A percentile compares a stretch with the other conserved stretches of the same genome.
These are phyloP conservation scores for Cylloceria caligata DNA, from an alignment of 2,888 invertebrate species.

Conservation along the genomic window DNA sequence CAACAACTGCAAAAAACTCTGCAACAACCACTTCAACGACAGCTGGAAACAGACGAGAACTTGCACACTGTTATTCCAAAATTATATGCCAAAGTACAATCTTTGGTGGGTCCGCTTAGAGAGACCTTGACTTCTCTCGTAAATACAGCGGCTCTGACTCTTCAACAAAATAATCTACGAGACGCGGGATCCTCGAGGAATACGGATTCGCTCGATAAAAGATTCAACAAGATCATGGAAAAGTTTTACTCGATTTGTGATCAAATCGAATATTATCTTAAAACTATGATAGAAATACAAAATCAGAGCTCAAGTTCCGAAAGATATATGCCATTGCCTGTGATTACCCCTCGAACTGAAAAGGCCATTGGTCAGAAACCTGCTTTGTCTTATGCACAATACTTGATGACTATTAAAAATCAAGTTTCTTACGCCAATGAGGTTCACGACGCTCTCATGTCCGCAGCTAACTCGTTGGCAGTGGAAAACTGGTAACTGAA, in stretches of 20 bases:
- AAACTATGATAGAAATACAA: background rate
- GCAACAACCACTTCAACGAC: background rate
- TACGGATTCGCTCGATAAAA: background rate
- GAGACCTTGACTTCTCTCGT: background rate
- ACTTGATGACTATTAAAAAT: background rate
- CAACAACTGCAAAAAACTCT: background rate
- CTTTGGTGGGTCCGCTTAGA: background rate
- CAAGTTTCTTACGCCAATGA: background rate
- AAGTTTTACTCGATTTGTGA: background rate
- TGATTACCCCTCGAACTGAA: background rate
- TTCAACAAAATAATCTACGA: background rate
- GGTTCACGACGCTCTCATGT: background rate
- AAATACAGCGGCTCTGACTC: background rate
- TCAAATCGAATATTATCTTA: background rate
- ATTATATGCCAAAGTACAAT: background rate
- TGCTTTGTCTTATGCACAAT: background rate
- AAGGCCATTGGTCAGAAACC: background rate
- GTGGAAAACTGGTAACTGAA: background rate
- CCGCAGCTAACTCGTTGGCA: background rate
- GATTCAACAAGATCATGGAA: background rate
- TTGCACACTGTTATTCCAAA: background rate
- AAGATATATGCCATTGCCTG: conserved; percentile 2
- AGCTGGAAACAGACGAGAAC: background rate
- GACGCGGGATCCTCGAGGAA: background rate
- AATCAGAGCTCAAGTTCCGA: background rate